A percentile compares a stretch with the other conserved stretches of the same genome.
Conservation (phyloP, 2,113 vertebrate genomes). For the Mugil cephalus region DNA sequence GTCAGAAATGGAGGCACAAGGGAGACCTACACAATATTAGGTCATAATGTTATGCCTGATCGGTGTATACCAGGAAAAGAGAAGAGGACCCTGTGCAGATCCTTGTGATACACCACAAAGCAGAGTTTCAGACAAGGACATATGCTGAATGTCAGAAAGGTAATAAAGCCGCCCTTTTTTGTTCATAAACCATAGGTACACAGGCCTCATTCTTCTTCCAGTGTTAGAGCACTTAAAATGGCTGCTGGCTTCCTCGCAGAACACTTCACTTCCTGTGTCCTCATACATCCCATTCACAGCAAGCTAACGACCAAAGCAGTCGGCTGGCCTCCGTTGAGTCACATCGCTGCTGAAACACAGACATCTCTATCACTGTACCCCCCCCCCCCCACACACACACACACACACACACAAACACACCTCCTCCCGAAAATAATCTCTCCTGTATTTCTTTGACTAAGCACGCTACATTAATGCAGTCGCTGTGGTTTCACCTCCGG, state of each 20-base stretch:
- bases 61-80: too few species aligned
- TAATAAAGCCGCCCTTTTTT: not conserved
- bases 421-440: not conserved
- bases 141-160: too few species aligned
- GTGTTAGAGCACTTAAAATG: slow-evolving; percentile 61
- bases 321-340: slow-evolving; percentile 59
- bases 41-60: too few species aligned
- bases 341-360: slow-evolving; percentile 57
- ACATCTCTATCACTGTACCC: slow-evolving; percentile 56
- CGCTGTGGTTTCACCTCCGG: slow-evolving; percentile 31
- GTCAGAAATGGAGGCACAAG: too few species aligned
- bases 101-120: not conserved
- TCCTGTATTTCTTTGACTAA: not conserved
- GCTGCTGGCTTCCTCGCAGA: slow-evolving; percentile 52
- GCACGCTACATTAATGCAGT: slow-evolving; percentile 27
- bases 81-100: not conserved
- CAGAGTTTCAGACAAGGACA: not conserved
- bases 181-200: too few species aligned
- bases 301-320: slow-evolving; percentile 50
- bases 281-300: slow-evolving; percentile 45
- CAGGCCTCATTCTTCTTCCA: slow-evolving; percentile 8
- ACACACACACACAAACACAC: slow-evolving; percentile 18
- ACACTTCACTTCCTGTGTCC: slow-evolving; percentile 67
- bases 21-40: too few species aligned
- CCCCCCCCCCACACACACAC: slow-evolving; percentile 35